These are phyloP conservation scores for Platerodrilus igneus DNA, from an alignment of 2,888 invertebrate species.

Conservation along the genomic window DNA sequence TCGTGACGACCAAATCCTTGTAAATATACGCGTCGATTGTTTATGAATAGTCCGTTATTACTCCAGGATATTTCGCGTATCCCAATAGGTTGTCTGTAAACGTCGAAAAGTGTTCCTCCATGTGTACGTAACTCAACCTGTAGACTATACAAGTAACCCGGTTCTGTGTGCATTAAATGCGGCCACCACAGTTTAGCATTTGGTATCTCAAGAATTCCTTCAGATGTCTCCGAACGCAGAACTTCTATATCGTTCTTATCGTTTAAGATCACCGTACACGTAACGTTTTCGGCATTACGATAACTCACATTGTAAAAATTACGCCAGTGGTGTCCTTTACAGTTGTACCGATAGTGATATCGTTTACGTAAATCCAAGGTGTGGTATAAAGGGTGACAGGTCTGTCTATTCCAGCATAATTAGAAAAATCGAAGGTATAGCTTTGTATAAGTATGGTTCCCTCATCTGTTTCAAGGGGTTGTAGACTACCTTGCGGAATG, in stretches of 20 bases:
- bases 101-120: constrained; percentile 55
- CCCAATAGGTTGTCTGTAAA: constrained; percentile 81
- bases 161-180: constrained; percentile 72
- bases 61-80: constrained; percentile 78
- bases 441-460: neutral
- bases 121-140: neutral
- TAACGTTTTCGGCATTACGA: constrained; percentile 41
- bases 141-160: constrained; percentile 78
- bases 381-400: constrained; percentile 82
- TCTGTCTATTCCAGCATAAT: constrained; percentile 95
- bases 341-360: constrained; percentile 74
- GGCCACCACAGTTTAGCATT: constrained; percentile 90
- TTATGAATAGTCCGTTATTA: constrained; percentile 70
- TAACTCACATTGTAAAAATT: constrained; percentile 56
- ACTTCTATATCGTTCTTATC: constrained; percentile 56
- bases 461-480: constrained; percentile 53
- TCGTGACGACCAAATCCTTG: constrained; percentile 94
- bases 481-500: constrained; percentile 80
- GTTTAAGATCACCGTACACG: constrained; percentile 32
- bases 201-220: constrained; percentile 61
- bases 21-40: constrained; percentile 80
- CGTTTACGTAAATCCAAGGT: constrained; percentile 76
- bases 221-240: constrained; percentile 39
- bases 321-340: constrained; percentile 60
- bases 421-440: constrained; percentile 43